Evolutionary conservation across 2,797 vertebrate genomes (phyloP).

Genomic region (Astyanax mexicanus): DNA sequence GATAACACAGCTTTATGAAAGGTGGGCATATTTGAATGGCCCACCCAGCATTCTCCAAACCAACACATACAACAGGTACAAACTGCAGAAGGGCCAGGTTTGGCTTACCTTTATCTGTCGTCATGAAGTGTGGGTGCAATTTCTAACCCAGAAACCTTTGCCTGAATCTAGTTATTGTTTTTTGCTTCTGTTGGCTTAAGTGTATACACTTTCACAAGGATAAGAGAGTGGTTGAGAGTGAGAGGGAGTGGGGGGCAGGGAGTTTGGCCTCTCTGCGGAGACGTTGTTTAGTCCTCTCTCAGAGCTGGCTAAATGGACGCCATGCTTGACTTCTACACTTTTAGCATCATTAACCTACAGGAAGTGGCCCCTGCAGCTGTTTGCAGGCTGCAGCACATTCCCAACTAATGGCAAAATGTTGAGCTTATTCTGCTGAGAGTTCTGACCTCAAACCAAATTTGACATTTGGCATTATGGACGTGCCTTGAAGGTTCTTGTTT

Average conservation of each 20-base stretch:
- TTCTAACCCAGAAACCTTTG: slow-evolving; percentile 14
- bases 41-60: slow-evolving; percentile 16
- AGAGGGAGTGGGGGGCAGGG: neutral
- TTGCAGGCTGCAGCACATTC: slow-evolving; percentile 69
- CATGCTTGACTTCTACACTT: slow-evolving; percentile 84
- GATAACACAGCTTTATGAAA: slow-evolving; percentile 67
- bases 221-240: slow-evolving; percentile 14
- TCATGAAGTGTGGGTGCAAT: slow-evolving; percentile 36
- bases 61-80: slow-evolving; percentile 72
- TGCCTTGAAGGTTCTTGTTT: slow-evolving; percentile 72
- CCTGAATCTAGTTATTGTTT: slow-evolving; percentile 32
- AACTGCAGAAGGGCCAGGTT: slow-evolving; percentile 68
- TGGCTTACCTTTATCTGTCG: slow-evolving; percentile 65
- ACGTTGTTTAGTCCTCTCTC: slow-evolving; percentile 71
- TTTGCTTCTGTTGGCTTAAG: slow-evolving; percentile 52
- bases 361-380: slow-evolving; percentile 85
- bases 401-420: slow-evolving; percentile 80
- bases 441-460: slow-evolving; percentile 79
- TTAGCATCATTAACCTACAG: slow-evolving; percentile 86
- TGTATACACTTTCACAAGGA: slow-evolving; percentile 54
- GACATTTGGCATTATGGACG: slow-evolving; percentile 78
- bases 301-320: slow-evolving; percentile 66
- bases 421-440: slow-evolving; percentile 78
- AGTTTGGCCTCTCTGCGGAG: slow-evolving; percentile 61
- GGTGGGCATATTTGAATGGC: slow-evolving; percentile 61